Percentiles rank a stretch among this genome's conserved stretches.
Conservation (phyloP, 2,113 vertebrate genomes). For the Phylloscopus trochilus region DNA sequence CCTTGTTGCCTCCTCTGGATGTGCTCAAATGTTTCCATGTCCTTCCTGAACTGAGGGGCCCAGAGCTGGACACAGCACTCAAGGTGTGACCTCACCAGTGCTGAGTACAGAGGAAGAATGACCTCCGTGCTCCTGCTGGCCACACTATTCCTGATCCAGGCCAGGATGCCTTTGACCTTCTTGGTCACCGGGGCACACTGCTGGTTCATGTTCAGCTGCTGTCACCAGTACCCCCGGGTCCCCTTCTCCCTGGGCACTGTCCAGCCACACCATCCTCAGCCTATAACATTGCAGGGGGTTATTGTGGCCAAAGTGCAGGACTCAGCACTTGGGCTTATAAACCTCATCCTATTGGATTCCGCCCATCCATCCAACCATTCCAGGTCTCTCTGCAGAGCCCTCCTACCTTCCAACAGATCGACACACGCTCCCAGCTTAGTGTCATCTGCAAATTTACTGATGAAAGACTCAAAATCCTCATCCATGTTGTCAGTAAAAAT, state of each 20-base stretch:
- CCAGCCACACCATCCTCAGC: too few relatives aligned
- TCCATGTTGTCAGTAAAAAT: too few relatives aligned
- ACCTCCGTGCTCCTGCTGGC: background rate
- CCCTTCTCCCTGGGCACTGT: background rate
- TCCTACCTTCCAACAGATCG: background rate
- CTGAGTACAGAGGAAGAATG: rapidly evolving
- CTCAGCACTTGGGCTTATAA: background rate
- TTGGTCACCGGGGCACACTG: background rate
- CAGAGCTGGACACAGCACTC: background rate
- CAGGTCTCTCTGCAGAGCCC: background rate
- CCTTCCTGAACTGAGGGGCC: background rate
- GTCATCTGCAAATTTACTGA: rapidly evolving
- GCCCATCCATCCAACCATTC: background rate
- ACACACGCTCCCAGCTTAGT: background rate
- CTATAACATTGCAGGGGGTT: background rate
- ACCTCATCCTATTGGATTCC: background rate
- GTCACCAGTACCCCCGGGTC: background rate
- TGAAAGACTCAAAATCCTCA: background rate
- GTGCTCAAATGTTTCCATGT: rapidly evolving
- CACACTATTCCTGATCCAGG: background rate
- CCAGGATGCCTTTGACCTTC: background rate
- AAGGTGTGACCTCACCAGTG: background rate
- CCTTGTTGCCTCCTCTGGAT: background rate
- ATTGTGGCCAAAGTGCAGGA: background rate
- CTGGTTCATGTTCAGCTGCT: background rate